Evolutionary conservation across 2,113 vertebrate genomes (phyloP).

Genomic region (Okapia johnstoni): DNA sequence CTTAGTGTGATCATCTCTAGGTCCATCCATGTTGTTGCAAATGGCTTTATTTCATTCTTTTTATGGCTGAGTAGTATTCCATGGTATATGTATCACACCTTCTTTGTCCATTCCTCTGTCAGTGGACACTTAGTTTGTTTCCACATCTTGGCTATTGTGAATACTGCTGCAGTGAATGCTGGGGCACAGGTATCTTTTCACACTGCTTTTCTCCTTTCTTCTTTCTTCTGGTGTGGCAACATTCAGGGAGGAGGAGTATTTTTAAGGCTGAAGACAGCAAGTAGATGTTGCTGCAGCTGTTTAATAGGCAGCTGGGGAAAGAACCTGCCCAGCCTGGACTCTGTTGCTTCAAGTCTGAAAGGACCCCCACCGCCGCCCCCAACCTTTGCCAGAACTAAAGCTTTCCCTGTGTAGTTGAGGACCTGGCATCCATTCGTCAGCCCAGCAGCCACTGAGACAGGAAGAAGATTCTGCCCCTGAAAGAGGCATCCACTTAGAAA

Average conservation of each 20-base stretch:
- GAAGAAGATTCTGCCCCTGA: neutral
- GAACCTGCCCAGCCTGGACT: neutral
- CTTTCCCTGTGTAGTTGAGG: neutral
- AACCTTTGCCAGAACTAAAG: neutral
- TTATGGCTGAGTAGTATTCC: neutral
- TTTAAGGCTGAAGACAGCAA: neutral
- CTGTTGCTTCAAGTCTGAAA: neutral
- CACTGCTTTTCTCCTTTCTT: neutral
- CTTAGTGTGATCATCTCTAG: neutral
- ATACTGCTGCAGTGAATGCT: neutral
- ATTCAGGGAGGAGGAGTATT: neutral
- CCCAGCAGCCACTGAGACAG: neutral
- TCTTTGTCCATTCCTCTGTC: neutral
- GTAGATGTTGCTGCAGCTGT: neutral
- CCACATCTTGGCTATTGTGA: neutral
- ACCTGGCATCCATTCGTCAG: neutral
- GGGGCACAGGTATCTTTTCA: neutral
- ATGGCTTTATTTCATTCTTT: neutral
- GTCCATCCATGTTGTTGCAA: neutral
- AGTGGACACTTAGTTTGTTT: neutral
- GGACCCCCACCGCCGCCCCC: neutral
- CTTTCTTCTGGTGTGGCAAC: neutral
- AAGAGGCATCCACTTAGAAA: neutral
- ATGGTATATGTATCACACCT: accelerated
- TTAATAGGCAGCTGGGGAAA: neutral